phyloP scores from a whole-genome alignment of 2,888 invertebrate species.

The Caenorhabditis sp. region DNA sequence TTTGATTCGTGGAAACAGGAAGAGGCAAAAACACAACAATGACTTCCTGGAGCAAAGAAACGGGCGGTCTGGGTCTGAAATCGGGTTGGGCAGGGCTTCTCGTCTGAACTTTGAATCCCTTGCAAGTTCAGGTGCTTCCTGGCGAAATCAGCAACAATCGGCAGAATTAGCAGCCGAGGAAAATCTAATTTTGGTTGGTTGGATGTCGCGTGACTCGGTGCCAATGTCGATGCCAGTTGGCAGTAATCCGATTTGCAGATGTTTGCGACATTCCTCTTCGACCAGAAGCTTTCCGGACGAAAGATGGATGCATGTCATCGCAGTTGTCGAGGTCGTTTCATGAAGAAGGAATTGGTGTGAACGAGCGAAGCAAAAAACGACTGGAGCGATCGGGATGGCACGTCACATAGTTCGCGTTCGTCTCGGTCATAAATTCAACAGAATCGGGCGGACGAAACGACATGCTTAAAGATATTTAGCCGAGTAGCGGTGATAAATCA shows the following conservation, averaged over 20 bases:
- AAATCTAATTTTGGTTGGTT: conserved; percentile 11
- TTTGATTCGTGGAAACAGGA: too few relatives aligned
- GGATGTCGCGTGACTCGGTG: conserved; percentile 26
- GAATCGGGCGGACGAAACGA: too few relatives aligned
- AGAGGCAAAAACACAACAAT: too few relatives aligned
- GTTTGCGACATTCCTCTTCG: conserved; percentile 20
- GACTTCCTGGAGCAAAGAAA: too few relatives aligned
- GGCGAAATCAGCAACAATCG: not conserved
- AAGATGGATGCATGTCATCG: not conserved
- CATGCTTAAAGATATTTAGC: conserved; percentile 10
- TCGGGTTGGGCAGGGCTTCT: too few relatives aligned
- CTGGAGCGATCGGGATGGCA: too few relatives aligned
- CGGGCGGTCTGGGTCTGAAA: too few relatives aligned
- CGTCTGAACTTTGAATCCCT: too few relatives aligned
- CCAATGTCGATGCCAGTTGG: too few relatives aligned
- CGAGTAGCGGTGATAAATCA: conserved; percentile 25
- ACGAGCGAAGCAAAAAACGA: conserved; percentile 2
- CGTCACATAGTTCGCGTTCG: conserved; percentile 9
- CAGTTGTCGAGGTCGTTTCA: conserved; percentile 26
- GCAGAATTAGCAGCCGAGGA: not conserved
- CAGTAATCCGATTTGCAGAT: conserved; percentile 38
- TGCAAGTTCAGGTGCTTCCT: not conserved
- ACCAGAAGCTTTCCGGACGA: too few relatives aligned
- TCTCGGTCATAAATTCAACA: conserved; percentile 9
- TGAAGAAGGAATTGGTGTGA: not conserved